phyloP scores from a whole-genome alignment of 2,113 vertebrate genomes.

The Speoplatyrhinus poulsoni region DNA sequence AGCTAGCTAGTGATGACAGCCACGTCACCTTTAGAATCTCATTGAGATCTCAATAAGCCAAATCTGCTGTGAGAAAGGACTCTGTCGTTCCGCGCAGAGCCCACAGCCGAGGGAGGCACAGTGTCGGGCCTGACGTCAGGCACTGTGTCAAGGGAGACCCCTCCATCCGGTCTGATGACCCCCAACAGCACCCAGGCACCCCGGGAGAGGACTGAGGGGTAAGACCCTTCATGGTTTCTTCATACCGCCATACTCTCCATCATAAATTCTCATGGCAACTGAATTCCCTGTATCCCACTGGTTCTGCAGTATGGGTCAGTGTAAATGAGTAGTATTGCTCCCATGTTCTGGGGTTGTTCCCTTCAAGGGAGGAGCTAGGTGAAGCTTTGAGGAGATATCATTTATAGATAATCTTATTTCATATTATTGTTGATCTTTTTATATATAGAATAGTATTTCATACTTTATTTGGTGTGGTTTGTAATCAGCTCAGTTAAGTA shows the following conservation, averaged over 20 bases:
- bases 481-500: not conserved
- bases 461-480: not conserved
- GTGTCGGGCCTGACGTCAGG: slow-evolving; percentile 31
- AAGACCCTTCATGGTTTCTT: slow-evolving; percentile 44
- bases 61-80: not conserved
- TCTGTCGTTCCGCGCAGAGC: slow-evolving; percentile 35
- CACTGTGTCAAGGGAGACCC: slow-evolving; percentile 35
- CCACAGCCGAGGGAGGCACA: slow-evolving; percentile 48
- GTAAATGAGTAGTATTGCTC: not conserved
- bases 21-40: not conserved
- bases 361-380: no score
- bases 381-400: not conserved
- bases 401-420: not conserved
- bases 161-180: slow-evolving; percentile 58
- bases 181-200: slow-evolving; percentile 76
- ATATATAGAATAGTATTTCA: not conserved
- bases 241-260: not conserved
- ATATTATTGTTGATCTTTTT: not conserved
- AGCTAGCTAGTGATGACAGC: no score
- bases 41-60: not conserved
- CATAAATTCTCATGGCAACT: not conserved
- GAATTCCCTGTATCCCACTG: no score
- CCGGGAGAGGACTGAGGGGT: slow-evolving; percentile 84
- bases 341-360: not conserved
- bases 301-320: no score